Percentiles rank a stretch among this genome's conserved stretches.
These are phyloP conservation scores for Antennarius maculatus DNA, from an alignment of 2,797 vertebrate species.

Conservation along the genomic window DNA sequence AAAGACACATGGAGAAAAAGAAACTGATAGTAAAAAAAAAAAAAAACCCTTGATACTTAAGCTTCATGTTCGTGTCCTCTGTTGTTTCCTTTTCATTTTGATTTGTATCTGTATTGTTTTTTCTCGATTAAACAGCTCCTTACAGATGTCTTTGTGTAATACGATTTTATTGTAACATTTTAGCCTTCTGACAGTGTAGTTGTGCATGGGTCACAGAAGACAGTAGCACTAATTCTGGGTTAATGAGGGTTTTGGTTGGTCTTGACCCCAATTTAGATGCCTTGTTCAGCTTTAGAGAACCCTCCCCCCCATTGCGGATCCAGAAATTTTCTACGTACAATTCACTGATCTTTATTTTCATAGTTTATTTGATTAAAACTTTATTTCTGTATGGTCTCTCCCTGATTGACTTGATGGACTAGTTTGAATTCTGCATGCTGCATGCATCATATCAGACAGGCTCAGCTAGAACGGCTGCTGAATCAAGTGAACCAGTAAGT, in stretches of 20 bases:
- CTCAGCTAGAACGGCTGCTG: constrained; percentile 4
- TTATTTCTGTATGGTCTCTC: constrained; percentile 7
- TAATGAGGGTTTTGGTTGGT: constrained; percentile 55
- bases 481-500: constrained; percentile 16
- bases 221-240: constrained; percentile 33
- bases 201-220: constrained; percentile 18
- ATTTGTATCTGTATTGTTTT: constrained; percentile 28
- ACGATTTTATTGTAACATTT: constrained; percentile 11
- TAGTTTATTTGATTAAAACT: constrained; percentile 32
- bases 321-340: constrained; percentile 18
- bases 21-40: constrained; percentile 11
- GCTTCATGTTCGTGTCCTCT: constrained; percentile 22
- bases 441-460: constrained; percentile 10
- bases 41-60: constrained; percentile 5
- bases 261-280: constrained; percentile 54
- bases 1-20: constrained; percentile 20
- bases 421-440: constrained; percentile 23
- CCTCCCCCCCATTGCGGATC: constrained; percentile 4
- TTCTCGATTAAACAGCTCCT: constrained; percentile 29
- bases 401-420: constrained; percentile 3
- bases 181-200: constrained; percentile 5
- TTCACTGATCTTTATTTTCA: constrained; percentile 27
- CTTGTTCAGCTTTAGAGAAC: constrained; percentile 43
- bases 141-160: constrained; percentile 26
- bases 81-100: constrained; percentile 15